These are phyloP conservation scores for Pipistrellus nathusii DNA, from an alignment of 2,797 vertebrate species.

Conservation along the genomic window DNA sequence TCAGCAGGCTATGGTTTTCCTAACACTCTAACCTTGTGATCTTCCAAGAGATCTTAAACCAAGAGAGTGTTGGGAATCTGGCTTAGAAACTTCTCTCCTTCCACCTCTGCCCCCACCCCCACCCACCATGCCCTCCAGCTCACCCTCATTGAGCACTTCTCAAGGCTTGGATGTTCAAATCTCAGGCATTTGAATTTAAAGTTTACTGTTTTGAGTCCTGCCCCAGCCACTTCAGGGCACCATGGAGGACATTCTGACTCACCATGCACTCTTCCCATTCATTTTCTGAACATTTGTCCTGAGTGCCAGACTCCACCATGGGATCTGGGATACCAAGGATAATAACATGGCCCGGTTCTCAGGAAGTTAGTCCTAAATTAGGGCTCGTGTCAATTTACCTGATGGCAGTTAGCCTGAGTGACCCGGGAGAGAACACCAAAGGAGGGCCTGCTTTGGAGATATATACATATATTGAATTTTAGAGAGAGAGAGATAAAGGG, in stretches of 20 bases:
- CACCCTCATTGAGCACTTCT: neutral
- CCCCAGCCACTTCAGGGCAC: neutral
- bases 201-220: neutral
- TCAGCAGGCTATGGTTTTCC: neutral
- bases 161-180: neutral
- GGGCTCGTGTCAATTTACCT: neutral
- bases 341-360: neutral
- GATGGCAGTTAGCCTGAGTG: neutral
- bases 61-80: neutral
- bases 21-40: conserved; percentile 8
- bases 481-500: too few species aligned
- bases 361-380: neutral
- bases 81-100: neutral
- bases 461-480: too few species aligned
- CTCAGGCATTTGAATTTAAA: neutral
- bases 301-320: neutral
- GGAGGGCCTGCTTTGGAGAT: neutral
- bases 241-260: neutral
- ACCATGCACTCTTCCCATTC: neutral
- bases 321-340: neutral
- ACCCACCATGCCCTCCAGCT: neutral
- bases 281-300: neutral
- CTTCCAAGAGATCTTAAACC: neutral
- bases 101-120: too few species aligned
- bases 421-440: neutral